phyloP scores from a whole-genome alignment of 2,113 vertebrate genomes.

The Sminthopsis crassicaudata region DNA sequence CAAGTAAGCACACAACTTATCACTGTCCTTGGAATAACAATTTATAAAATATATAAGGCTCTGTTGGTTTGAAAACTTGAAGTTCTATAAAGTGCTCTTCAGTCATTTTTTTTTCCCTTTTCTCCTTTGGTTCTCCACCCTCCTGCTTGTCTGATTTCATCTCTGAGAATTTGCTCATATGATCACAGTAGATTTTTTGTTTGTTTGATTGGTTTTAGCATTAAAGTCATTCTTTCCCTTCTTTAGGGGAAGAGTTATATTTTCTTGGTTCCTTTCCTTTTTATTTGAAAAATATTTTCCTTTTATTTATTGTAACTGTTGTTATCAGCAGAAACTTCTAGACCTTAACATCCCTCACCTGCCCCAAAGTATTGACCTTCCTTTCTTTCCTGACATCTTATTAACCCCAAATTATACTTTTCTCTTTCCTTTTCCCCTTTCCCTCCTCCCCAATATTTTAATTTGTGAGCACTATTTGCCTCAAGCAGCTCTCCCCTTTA shows the following conservation, averaged over 20 bases:
- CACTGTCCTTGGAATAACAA: not conserved
- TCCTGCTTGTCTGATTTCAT: not conserved
- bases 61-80: not conserved
- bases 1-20: not conserved
- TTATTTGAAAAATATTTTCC: not conserved
- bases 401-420: too few species aligned
- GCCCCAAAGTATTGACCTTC: not conserved
- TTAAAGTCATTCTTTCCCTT: not conserved
- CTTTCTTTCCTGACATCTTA: not conserved
- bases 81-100: not conserved
- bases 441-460: too few species aligned
- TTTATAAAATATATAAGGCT: not conserved
- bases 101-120: not conserved
- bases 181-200: not conserved
- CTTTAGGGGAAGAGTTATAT: not conserved
- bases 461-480: too few species aligned
- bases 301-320: not conserved
- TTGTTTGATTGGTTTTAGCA: conserved; percentile 11
- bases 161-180: not conserved
- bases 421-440: too few species aligned
- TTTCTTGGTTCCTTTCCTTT: not conserved
- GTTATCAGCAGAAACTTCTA: not conserved
- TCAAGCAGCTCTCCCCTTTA: too few species aligned
- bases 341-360: not conserved
- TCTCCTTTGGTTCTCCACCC: conserved; percentile 20